Conservation (phyloP, 2,888 invertebrate genomes). For the Dichetophora obliterata region DNA sequence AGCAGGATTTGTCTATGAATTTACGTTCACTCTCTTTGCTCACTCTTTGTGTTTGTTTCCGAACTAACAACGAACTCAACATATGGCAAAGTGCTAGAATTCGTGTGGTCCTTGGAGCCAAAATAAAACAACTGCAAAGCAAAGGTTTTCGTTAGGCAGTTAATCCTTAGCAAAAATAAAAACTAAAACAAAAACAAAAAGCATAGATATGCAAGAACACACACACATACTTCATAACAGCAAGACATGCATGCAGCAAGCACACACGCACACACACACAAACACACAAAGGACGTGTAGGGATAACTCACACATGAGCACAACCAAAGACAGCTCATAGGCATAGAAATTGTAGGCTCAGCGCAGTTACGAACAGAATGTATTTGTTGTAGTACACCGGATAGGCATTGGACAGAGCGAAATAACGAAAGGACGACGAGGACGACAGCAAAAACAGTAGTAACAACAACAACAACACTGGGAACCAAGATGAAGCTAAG, state of each 20-base stretch:
- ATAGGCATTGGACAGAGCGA: conserved; percentile 9
- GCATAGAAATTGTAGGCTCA: conserved; percentile 26
- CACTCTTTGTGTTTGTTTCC: neutral
- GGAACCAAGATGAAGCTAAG: neutral
- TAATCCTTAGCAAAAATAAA: conserved; percentile 26
- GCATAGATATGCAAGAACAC: neutral
- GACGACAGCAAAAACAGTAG: neutral
- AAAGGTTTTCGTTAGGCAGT: conserved; percentile 26
- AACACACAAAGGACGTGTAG: neutral
- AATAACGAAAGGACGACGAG: conserved; percentile 5
- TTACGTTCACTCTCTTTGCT: neutral
- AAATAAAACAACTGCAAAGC: conserved; percentile 1
- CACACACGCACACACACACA: conserved; percentile 8
- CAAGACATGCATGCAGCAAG: neutral
- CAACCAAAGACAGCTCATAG: neutral
- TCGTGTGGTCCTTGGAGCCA: conserved; percentile 10
- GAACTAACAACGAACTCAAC: neutral
- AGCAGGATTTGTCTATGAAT: neutral
- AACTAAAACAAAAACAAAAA: too few species aligned
- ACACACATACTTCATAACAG: neutral
- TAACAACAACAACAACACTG: conserved; percentile 32
- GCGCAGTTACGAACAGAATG: conserved; percentile 18
- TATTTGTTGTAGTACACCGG: neutral
- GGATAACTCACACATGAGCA: neutral
- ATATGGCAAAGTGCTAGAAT: conserved; percentile 18